Percentiles rank a stretch among this genome's conserved stretches.
These are phyloP conservation scores for Platanista minor DNA, from an alignment of 2,113 vertebrate genomes.

Conservation along the genomic window DNA sequence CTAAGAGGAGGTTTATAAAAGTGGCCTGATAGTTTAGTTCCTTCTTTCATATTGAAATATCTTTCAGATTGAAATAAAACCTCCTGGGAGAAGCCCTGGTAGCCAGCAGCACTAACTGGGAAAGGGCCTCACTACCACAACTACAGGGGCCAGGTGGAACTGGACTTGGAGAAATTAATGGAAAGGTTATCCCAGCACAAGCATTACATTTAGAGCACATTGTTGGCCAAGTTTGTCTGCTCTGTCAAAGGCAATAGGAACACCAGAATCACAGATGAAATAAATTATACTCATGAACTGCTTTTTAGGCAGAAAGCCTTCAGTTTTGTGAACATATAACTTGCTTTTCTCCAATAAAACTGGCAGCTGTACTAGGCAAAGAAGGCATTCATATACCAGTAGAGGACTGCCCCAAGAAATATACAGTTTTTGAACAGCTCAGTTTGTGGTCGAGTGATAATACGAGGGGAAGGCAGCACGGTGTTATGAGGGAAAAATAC, in stretches of 20 bases:
- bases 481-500: not conserved
- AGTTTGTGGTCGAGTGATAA: slow-evolving; percentile 7
- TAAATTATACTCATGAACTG: slow-evolving; percentile 9
- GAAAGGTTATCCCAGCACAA: slow-evolving; percentile 13
- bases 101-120: not conserved
- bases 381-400: not conserved
- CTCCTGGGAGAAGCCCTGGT: slow-evolving; percentile 22
- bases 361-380: slow-evolving; percentile 36
- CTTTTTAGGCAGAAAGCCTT: slow-evolving; percentile 41
- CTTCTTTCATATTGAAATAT: slow-evolving; percentile 40
- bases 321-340: slow-evolving; percentile 27
- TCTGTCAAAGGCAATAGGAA: slow-evolving; percentile 9
- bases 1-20: slow-evolving; percentile 38
- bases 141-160: not conserved
- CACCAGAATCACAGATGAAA: slow-evolving; percentile 13
- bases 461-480: slow-evolving; percentile 50
- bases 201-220: not conserved
- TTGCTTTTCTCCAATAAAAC: slow-evolving; percentile 47
- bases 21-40: slow-evolving; percentile 19
- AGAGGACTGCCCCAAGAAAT: slow-evolving; percentile 36
- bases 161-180: slow-evolving; percentile 15
- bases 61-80: slow-evolving; percentile 16
- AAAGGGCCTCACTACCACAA: not conserved
- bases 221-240: not conserved
- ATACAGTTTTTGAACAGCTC: slow-evolving; percentile 18